Conservation (phyloP, 2,797 vertebrate species). For the Mareca penelope region DNA sequence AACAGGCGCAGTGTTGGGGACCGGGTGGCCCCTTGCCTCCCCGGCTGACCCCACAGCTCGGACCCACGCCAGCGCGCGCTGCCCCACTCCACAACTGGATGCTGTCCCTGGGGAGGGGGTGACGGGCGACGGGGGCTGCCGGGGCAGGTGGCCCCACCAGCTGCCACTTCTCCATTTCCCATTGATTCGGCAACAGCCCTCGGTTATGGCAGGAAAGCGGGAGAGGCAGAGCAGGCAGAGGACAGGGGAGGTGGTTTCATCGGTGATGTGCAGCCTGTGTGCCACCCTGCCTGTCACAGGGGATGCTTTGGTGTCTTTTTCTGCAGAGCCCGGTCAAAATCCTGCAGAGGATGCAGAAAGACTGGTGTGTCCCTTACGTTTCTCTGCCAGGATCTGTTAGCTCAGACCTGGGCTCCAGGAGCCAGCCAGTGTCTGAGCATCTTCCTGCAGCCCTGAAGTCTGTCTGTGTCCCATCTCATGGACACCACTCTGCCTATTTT, state of each 20-base stretch:
- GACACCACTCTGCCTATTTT: not conserved
- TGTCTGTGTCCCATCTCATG: not conserved
- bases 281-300: fast-evolving
- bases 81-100: slow-evolving; percentile 12
- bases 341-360: not conserved
- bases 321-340: fast-evolving
- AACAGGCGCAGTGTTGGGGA: not conserved
- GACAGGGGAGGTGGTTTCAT: not conserved
- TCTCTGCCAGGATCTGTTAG: not conserved
- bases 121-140: not conserved
- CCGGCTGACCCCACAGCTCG: not conserved
- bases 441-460: not conserved
- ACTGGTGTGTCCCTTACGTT: not conserved
- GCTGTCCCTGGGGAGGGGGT: not conserved
- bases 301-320: not conserved
- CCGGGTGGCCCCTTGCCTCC: not conserved
- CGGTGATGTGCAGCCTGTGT: not conserved
- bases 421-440: fast-evolving
- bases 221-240: not conserved
- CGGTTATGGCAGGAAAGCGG: not conserved
- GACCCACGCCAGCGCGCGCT: not conserved
- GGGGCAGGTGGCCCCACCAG: slow-evolving; percentile 44
- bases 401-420: not conserved
- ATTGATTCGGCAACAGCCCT: not conserved
- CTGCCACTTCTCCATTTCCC: slow-evolving; percentile 41